Percentiles rank a stretch among this genome's conserved stretches.
phyloP scores from a whole-genome alignment of 1,140 invertebrate species.

The Hypothenemus hampei region DNA sequence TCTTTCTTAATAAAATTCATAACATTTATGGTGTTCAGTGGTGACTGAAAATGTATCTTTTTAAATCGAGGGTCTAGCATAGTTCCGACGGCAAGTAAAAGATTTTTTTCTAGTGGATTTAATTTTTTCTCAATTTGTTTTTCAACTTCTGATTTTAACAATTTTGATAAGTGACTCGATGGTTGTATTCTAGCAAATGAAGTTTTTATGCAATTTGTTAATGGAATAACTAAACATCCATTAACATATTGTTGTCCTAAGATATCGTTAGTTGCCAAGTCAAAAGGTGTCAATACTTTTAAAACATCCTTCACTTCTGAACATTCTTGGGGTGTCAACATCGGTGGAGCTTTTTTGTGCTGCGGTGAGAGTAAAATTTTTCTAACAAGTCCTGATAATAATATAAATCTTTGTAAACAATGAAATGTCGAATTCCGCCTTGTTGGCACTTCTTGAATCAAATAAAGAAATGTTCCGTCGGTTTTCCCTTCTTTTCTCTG shows the following conservation, averaged over 20 bases:
- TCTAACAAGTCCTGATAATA: neutral
- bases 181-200: neutral
- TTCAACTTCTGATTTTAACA: slow-evolving; percentile 3
- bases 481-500: slow-evolving; percentile 5
- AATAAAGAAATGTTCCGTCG: neutral
- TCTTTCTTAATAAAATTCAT: neutral
- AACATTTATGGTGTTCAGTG: neutral
- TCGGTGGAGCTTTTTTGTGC: slow-evolving; percentile 5
- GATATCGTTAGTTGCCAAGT: slow-evolving; percentile 2
- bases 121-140: slow-evolving; percentile 6
- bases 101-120: neutral
- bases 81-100: slow-evolving; percentile 5
- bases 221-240: slow-evolving; percentile 8
- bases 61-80: slow-evolving; percentile 17
- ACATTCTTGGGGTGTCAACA: neutral
- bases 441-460: neutral
- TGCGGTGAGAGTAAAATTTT: neutral
- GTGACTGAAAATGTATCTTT: slow-evolving; percentile 12
- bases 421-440: neutral
- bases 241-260: slow-evolving; percentile 7
- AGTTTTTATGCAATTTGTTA: slow-evolving; percentile 7
- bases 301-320: neutral
- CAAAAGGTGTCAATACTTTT: slow-evolving; percentile 1
- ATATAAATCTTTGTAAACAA: neutral
- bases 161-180: neutral